Evolutionary conservation across 2,888 invertebrate species (phyloP).

Genomic region (Drosophila barbarae): DNA sequence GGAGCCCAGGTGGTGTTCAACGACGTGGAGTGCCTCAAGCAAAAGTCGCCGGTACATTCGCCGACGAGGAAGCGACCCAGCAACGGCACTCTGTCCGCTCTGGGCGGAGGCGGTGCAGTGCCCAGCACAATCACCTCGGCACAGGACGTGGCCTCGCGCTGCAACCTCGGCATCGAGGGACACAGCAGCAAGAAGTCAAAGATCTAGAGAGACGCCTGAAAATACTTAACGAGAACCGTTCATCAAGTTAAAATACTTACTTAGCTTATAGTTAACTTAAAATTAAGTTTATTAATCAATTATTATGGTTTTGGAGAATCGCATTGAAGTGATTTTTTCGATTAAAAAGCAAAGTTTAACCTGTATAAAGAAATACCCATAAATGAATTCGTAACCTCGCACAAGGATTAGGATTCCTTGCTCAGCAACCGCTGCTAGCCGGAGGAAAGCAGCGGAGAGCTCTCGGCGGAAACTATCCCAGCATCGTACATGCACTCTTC

Average conservation of each 20-base stretch:
- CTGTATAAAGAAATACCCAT: slow-evolving; percentile 22
- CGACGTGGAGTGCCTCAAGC: slow-evolving; percentile 94
- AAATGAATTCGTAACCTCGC: slow-evolving; percentile 38
- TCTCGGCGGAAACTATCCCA: neutral
- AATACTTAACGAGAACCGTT: neutral
- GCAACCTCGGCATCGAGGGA: slow-evolving; percentile 79
- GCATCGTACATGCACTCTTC: slow-evolving; percentile 4
- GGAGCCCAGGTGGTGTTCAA: slow-evolving; percentile 97
- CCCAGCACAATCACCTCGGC: slow-evolving; percentile 61
- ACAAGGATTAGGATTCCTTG: neutral
- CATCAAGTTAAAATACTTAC: slow-evolving; percentile 8
- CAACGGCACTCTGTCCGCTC: slow-evolving; percentile 59
- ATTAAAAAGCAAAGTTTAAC: slow-evolving; percentile 12
- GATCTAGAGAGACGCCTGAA: slow-evolving; percentile 49
- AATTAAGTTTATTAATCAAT: slow-evolving; percentile 29
- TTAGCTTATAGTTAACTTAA: slow-evolving; percentile 24
- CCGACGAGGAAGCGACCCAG: slow-evolving; percentile 79
- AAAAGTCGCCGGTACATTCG: slow-evolving; percentile 86
- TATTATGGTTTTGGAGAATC: slow-evolving; percentile 38
- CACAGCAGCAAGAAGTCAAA: slow-evolving; percentile 79
- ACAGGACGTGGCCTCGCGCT: slow-evolving; percentile 77
- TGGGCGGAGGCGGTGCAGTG: slow-evolving; percentile 50
- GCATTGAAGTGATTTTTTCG: slow-evolving; percentile 55
- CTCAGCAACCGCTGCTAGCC: neutral
- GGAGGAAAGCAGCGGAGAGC: slow-evolving; percentile 12